A percentile compares a stretch with the other conserved stretches of the same genome.
These are phyloP conservation scores for Melanerpes formicivorus DNA, from an alignment of 2,113 vertebrate species.

Conservation along the genomic window DNA sequence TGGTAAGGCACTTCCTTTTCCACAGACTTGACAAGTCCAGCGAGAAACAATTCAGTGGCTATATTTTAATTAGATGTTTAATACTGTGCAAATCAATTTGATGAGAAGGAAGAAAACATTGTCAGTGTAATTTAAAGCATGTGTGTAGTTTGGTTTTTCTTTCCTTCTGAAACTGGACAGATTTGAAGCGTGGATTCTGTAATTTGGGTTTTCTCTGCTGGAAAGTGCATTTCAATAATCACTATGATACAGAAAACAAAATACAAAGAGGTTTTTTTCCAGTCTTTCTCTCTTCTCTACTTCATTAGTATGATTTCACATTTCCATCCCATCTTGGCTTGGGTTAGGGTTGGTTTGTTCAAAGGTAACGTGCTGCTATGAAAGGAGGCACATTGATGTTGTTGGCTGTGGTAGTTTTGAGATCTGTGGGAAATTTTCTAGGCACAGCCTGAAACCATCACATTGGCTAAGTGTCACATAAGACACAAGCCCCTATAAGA, in stretches of 20 bases:
- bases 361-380: neutral
- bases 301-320: neutral
- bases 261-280: neutral
- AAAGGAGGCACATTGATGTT: neutral
- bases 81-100: conserved; percentile 20
- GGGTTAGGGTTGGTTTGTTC: neutral
- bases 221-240: neutral
- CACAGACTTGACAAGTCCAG: neutral
- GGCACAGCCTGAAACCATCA: too few species aligned
- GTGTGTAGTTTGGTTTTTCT: neutral
- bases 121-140: conserved; percentile 37
- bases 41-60: conserved; percentile 18
- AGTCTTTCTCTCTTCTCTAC: neutral
- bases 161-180: neutral
- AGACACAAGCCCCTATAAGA: neutral
- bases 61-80: conserved; percentile 53
- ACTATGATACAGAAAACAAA: neutral
- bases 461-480: neutral
- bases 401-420: neutral
- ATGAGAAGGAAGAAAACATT: conserved; percentile 11
- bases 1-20: neutral
- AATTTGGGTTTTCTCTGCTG: neutral
- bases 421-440: too few species aligned
- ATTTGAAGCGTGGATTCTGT: neutral
- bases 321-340: neutral